Evolutionary conservation across 2,797 vertebrate species (phyloP), one percentile per base, ranked within the genome.

Genomic region (Anguilla obscura): DNA sequence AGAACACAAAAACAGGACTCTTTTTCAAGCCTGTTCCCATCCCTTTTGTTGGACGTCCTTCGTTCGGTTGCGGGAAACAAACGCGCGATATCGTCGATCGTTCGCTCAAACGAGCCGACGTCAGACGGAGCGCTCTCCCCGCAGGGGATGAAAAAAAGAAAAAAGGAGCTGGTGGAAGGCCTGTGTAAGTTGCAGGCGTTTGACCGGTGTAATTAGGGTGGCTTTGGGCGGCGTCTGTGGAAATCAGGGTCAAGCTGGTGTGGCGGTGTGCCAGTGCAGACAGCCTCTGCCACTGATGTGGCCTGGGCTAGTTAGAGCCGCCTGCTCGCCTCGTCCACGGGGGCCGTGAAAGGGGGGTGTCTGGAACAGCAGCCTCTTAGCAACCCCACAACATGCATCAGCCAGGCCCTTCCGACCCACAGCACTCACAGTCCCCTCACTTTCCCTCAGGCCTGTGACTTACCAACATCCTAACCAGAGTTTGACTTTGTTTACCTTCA

Each of bases 181-280:
- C 84, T 30, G 18, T 27, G 40, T 16, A 12, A 21, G 24, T 85
- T 52, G 45, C 10, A 10, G 63, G 48, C 52, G 27, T 76, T 88
- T 76, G 18, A 18, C 33, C 83, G n/a, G 50, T 36, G n/a, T 79
- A 71, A 58, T 45, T 58, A 33, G 50, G 83, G 69, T 58, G 69
- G 83, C 84, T 88, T 50, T 10, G 16, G 63, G 84, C n/a, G 33
- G 69, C 18, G 84, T 58, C 50, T 85, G 87, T 88, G 87, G 83
- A 76, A 74, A 45, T 33, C 40, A 71, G 84, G 52, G 69, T 76
- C 83, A 36, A 6, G 71, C 54, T 85, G 84, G 69, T 45, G 18
- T 74, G 83, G 83, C 33, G 18, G 27, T 2, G 45, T 48, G 84
- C 83, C 85, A 45, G 36, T 7, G 58, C 48, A 58, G 83, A 58